These are phyloP conservation scores for Eumacrocentrus americanus DNA, from an alignment of 2,888 invertebrate genomes.

Conservation along the genomic window DNA sequence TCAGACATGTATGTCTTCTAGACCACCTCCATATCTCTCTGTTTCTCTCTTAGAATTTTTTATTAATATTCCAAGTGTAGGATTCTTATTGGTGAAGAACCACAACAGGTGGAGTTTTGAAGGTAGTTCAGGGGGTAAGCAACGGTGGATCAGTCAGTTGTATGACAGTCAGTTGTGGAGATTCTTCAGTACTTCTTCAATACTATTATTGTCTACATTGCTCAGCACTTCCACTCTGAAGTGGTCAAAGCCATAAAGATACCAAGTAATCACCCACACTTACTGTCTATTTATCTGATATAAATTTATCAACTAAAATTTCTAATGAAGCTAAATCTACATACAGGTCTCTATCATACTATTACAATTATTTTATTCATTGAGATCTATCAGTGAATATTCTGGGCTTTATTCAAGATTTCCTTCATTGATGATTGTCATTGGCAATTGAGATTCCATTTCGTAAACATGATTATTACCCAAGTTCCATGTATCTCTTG, in stretches of 20 bases:
- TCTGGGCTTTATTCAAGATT: background rate
- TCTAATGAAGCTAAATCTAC: too few relatives aligned
- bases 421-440: background rate
- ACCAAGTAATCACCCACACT: too few relatives aligned
- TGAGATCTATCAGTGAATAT: too few relatives aligned
- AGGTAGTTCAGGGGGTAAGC: background rate
- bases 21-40: background rate
- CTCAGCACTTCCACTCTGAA: background rate
- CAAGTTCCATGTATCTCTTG: background rate
- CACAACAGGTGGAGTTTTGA: background rate
- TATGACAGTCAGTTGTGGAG: background rate
- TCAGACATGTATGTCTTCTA: too few relatives aligned
- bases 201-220: too few relatives aligned
- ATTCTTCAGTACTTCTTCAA: too few relatives aligned
- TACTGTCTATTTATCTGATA: too few relatives aligned
- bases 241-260: too few relatives aligned
- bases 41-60: background rate
- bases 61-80: background rate
- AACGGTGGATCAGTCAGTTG: background rate
- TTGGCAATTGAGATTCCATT: background rate
- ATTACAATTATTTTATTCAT: too few relatives aligned
- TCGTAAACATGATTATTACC: background rate
- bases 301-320: too few relatives aligned
- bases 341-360: too few relatives aligned
- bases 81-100: background rate